Base-by-base conservation (phyloP, 2,888 invertebrate species). In the Parnassius glacialis region DNA sequence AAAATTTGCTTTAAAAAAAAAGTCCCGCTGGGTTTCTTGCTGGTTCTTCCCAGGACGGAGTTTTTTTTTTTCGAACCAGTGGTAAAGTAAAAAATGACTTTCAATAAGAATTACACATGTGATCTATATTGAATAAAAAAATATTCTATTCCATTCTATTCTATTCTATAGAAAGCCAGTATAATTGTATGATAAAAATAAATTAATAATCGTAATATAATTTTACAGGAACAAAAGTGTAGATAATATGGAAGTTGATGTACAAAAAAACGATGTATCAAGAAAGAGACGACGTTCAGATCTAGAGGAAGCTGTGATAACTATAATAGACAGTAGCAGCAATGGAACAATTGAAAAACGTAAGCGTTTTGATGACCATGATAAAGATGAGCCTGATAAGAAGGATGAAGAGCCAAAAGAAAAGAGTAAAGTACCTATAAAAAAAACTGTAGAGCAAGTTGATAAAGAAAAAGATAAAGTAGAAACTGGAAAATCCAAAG, bases 261-360 rank as follows among this genome's bases (percentile, higher is more conserved):
- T 62, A 5, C 34, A 67, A 20, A 70, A 67, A 42, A 72, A 71
- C 45, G 74, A 72, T 13, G 25, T 67, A 9, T 63, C 78, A 3
- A 82, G 83, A 67, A 90, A 89, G 71, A 82, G 90, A n/a, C 82
- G 88, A 2, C 78, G 83, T 1, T 89, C 90, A 0, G 75, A 79
- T 1, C 65, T 85, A 10, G 85, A 85, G 57, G 89, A 87, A 67
- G 80, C 84, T 0, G 72, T 80, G 3, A 69, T 83, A 16, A 84
- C 83, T 2, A 76, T 83, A 10, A 72, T 85, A 43, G 82, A 82
- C 16, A 71, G 65, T 16, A 72, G 68, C 48, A 62, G 68, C 10
- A 70, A 62, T 13, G 43, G 12, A 12, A n/a, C 50, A 9, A 42
- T 25, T 59, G 79, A 78, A 41, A 89, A 86, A 71, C 75, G 77